A percentile compares a stretch with the other conserved stretches of the same genome.
Conservation (phyloP, 2,888 invertebrate genomes). For the Agonopterix arenella region DNA sequence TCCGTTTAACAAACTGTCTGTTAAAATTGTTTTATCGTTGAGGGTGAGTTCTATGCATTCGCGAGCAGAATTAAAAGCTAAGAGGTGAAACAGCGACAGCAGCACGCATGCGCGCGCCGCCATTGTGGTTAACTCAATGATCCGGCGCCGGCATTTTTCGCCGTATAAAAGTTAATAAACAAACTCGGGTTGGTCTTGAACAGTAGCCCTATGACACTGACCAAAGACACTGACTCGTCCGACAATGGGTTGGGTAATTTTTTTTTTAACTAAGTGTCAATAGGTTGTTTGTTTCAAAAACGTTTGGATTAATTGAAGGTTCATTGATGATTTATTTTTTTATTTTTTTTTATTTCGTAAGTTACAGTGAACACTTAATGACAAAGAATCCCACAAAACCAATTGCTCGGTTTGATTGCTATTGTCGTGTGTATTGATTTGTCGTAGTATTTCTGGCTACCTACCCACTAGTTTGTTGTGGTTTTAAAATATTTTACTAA, state of each 20-base stretch:
- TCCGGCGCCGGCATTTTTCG: conserved; percentile 21
- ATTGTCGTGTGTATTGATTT: no score
- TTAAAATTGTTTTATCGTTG: conserved; percentile 38
- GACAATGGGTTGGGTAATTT: conserved; percentile 37
- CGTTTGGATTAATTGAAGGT: not conserved
- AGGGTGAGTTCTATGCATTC: conserved; percentile 66
- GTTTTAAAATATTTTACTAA: no score
- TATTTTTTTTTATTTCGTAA: no score
- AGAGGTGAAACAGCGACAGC: conserved; percentile 30
- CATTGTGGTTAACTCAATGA: conserved; percentile 58
- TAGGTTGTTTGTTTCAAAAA: not conserved
- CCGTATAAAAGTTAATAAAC: conserved; percentile 12
- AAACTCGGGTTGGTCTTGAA: not conserved
- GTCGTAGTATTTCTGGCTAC: no score
- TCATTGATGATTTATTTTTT: no score
- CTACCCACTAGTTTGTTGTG: no score
- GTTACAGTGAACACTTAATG: no score
- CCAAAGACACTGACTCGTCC: not conserved
- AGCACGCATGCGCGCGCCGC: conserved; percentile 63
- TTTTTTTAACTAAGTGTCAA: not conserved
- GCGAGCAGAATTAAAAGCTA: conserved; percentile 38
- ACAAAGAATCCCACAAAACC: no score
- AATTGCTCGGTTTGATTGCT: no score
- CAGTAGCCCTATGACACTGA: not conserved
- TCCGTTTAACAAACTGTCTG: conserved; percentile 47